phyloP scores from a whole-genome alignment of 2,113 vertebrate genomes.

The Illadopsis cleaveri region DNA sequence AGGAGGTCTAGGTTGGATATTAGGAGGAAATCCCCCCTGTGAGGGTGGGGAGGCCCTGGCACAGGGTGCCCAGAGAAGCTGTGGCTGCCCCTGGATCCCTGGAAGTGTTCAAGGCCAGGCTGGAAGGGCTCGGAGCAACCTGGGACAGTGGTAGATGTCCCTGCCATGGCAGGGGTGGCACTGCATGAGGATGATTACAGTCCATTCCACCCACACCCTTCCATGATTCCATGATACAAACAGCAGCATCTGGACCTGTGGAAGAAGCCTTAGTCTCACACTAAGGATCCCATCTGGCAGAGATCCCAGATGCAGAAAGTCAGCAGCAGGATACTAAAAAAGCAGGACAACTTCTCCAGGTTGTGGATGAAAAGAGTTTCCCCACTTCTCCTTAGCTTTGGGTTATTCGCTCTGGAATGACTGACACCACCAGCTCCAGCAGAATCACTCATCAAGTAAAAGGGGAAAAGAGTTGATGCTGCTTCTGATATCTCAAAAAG shows the following conservation, averaged over 20 bases:
- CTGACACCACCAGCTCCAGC: neutral
- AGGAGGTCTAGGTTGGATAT: neutral
- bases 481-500: neutral
- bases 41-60: neutral
- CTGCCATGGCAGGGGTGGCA: neutral
- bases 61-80: neutral
- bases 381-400: fast-evolving
- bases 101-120: fast-evolving
- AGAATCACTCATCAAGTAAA: neutral
- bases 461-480: neutral
- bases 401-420: neutral
- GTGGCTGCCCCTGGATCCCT: neutral
- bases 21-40: neutral
- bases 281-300: no score
- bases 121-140: fast-evolving
- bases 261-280: neutral
- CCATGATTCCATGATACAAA: neutral
- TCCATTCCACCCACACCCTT: neutral
- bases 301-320: neutral
- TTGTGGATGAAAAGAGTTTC: neutral
- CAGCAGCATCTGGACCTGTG: neutral
- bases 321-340: neutral
- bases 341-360: neutral
- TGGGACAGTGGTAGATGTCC: neutral
- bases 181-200: neutral